A percentile compares a stretch with the other conserved stretches of the same genome.
phyloP scores from a whole-genome alignment of 2,888 invertebrate genomes.

The Stenodema calcarata region DNA sequence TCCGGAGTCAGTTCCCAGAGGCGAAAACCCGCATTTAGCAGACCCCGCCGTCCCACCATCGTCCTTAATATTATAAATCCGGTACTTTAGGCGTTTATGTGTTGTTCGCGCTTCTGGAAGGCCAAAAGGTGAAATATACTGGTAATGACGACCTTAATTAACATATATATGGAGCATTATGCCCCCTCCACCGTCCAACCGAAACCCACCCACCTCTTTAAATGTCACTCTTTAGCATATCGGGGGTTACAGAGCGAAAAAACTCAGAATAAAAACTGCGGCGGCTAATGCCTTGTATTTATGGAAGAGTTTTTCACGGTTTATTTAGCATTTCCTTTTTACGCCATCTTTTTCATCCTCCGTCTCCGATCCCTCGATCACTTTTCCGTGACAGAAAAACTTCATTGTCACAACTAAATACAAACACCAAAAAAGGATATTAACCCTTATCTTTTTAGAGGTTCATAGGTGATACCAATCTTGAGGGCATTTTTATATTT shows the following conservation, averaged over 20 bases:
- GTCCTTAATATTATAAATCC: slow-evolving; percentile 49
- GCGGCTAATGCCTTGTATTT: slow-evolving; percentile 32
- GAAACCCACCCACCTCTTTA: slow-evolving; percentile 25
- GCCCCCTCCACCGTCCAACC: neutral
- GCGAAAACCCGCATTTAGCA: no score
- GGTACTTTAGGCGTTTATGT: slow-evolving; percentile 45
- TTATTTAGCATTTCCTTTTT: slow-evolving; percentile 16
- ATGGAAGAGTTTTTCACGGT: slow-evolving; percentile 37
- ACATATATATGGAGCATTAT: slow-evolving; percentile 55
- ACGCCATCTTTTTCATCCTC: neutral
- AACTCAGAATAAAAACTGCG: neutral
- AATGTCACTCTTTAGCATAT: slow-evolving; percentile 55
- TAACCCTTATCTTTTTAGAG: no score
- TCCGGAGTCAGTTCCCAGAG: neutral
- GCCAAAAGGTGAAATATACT: slow-evolving; percentile 52
- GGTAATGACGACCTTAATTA: slow-evolving; percentile 54
- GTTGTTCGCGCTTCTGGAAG: neutral
- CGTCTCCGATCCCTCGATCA: neutral
- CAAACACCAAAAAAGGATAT: no score
- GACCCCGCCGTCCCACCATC: neutral
- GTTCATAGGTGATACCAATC: no score
- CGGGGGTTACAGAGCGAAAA: slow-evolving; percentile 32
- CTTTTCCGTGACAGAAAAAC: neutral
- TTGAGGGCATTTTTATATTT: no score
- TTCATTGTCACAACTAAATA: neutral